These are phyloP conservation scores for Gryllus longicercus DNA, from an alignment of 2,888 invertebrate species.

Conservation along the genomic window DNA sequence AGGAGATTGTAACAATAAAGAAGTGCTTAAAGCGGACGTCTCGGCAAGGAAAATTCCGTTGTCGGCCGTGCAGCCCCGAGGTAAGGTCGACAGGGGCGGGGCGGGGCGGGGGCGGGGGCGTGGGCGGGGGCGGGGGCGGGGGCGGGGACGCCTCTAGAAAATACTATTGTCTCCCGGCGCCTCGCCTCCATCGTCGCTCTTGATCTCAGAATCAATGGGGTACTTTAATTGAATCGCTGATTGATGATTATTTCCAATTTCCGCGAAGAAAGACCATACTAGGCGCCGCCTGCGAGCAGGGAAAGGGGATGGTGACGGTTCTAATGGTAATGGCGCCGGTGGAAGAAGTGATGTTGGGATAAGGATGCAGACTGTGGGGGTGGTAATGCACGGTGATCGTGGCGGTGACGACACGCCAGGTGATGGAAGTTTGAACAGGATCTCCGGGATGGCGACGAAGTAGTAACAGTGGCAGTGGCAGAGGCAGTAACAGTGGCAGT, in stretches of 20 bases:
- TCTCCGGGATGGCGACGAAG: too few relatives aligned
- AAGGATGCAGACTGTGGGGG: too few relatives aligned
- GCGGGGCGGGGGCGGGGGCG: too few relatives aligned
- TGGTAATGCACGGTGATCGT: too few relatives aligned
- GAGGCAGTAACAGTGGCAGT: too few relatives aligned
- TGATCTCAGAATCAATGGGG: slow-evolving; percentile 2
- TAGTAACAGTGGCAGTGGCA: too few relatives aligned
- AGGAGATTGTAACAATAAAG: slow-evolving; percentile 17
- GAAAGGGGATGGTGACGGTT: neutral
- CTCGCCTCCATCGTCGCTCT: neutral
- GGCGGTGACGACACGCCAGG: too few relatives aligned
- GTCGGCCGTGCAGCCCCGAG: too few relatives aligned
- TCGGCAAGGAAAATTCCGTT: neutral
- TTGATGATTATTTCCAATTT: slow-evolving; percentile 8
- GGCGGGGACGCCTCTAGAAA: neutral
- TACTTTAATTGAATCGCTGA: slow-evolving; percentile 10
- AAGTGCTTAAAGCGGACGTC: slow-evolving; percentile 17
- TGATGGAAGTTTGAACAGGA: too few relatives aligned
- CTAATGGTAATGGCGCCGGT: too few relatives aligned
- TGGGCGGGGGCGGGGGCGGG: neutral
- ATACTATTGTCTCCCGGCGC: neutral
- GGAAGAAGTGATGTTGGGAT: too few relatives aligned
- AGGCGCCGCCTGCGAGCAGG: neutral
- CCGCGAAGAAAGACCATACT: neutral
- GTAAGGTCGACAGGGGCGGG: too few relatives aligned